These are phyloP conservation scores for Nasua narica DNA, from an alignment of 2,797 vertebrate species.

Conservation along the genomic window DNA sequence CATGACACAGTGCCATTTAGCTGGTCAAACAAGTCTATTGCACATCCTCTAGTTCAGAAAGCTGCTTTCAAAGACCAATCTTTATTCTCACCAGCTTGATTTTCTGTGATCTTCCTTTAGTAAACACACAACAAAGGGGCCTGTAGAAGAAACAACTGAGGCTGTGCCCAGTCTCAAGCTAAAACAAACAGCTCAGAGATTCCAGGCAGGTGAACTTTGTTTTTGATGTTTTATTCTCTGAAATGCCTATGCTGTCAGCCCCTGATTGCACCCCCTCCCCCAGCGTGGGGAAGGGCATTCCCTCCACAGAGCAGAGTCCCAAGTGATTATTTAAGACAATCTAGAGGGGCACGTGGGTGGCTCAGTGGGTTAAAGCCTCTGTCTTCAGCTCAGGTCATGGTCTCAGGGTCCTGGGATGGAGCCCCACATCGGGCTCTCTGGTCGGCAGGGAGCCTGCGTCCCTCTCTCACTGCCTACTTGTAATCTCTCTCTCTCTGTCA, in stretches of 20 bases:
- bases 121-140: background rate
- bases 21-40: background rate
- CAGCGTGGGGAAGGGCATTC: background rate
- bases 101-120: conserved; percentile 4
- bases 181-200: background rate
- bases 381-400: too few species aligned
- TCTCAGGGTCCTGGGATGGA: too few species aligned
- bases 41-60: background rate
- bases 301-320: too few species aligned
- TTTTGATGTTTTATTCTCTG: conserved; percentile 42
- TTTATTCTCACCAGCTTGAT: background rate
- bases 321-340: background rate
- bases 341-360: too few species aligned
- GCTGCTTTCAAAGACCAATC: background rate
- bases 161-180: background rate
- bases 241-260: background rate
- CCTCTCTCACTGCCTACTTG: too few species aligned
- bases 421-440: too few species aligned
- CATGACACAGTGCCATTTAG: background rate
- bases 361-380: too few species aligned
- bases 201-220: background rate
- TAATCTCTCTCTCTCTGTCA: too few species aligned
- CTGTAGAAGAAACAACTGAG: background rate
- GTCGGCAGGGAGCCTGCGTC: too few species aligned
- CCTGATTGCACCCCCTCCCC: rapidly evolving